These are phyloP conservation scores for Gonatopus flavifemur DNA, from an alignment of 1,140 invertebrate species.

Conservation along the genomic window DNA sequence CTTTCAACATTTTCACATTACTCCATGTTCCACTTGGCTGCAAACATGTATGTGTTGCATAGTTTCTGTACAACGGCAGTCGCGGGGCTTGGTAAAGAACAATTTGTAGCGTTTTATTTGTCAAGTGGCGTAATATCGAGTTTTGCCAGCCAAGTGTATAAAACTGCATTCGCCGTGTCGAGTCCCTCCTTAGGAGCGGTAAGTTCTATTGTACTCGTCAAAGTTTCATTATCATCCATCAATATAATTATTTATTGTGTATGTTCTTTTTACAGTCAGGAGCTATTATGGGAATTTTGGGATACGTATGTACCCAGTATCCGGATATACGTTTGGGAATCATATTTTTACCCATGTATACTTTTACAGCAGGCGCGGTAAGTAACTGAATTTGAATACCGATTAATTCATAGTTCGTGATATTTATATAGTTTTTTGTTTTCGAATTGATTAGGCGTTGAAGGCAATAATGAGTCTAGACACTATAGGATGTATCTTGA, in stretches of 20 bases:
- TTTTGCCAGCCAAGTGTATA: conserved; percentile 81
- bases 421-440: conserved; percentile 16
- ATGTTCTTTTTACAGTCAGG: conserved; percentile 72
- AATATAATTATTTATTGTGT: conserved; percentile 33
- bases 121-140: conserved; percentile 86
- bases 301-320: conserved; percentile 82
- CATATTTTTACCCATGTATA: conserved; percentile 85
- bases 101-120: conserved; percentile 89
- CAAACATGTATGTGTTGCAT: conserved; percentile 96
- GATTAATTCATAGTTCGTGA: conserved; percentile 13
- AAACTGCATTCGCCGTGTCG: conserved; percentile 67
- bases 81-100: conserved; percentile 84
- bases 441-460: conserved; percentile 68
- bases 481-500: conserved; percentile 74
- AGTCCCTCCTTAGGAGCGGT: conserved; percentile 88
- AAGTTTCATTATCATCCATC: conserved; percentile 3
- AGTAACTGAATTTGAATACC: conserved; percentile 45
- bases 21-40: conserved; percentile 79
- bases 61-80: conserved; percentile 74
- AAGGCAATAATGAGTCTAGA: conserved; percentile 85
- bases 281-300: conserved; percentile 87
- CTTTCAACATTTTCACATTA: conserved; percentile 93
- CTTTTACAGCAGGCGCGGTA: conserved; percentile 82
- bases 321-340: conserved; percentile 86
- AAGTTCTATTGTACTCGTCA: conserved; percentile 53